A percentile compares a stretch with the other conserved stretches of the same genome.
Conservation (phyloP, 1,140 invertebrate species). For the Dreissena polymorpha region DNA sequence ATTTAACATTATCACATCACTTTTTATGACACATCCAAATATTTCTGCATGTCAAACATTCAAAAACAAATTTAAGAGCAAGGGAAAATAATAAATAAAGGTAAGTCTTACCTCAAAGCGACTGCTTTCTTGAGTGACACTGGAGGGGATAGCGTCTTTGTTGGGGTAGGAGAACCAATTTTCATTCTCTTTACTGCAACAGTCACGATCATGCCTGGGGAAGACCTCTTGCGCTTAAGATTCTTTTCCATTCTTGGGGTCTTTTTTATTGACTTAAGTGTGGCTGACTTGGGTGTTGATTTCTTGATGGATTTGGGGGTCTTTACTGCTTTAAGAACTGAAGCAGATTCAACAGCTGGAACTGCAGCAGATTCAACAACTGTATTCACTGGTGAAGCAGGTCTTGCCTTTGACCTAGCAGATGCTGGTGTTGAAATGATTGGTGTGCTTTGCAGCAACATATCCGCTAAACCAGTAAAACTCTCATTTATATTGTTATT, state of each 20-base stretch:
- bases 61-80: too few relatives aligned
- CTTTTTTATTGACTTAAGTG: constrained; percentile 13
- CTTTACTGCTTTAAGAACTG: not conserved
- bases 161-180: constrained; percentile 18
- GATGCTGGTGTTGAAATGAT: constrained; percentile 50
- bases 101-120: constrained; percentile 54
- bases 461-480: constrained; percentile 55
- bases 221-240: constrained; percentile 53
- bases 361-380: not conserved
- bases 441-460: constrained; percentile 55
- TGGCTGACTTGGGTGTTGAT: not conserved
- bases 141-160: constrained; percentile 13
- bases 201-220: not conserved
- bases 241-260: constrained; percentile 47
- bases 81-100: not conserved
- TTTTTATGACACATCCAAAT: too few relatives aligned
- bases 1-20: too few relatives aligned
- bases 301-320: not conserved
- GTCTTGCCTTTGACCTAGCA: constrained; percentile 40
- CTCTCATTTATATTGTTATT: constrained; percentile 36
- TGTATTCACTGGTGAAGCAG: constrained; percentile 12
- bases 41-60: too few relatives aligned
- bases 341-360: constrained; percentile 8
- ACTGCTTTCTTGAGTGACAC: constrained; percentile 54
- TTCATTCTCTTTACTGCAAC: constrained; percentile 36